phyloP scores from a whole-genome alignment of 2,888 invertebrate genomes.

The Parnassius mnemosyne region DNA sequence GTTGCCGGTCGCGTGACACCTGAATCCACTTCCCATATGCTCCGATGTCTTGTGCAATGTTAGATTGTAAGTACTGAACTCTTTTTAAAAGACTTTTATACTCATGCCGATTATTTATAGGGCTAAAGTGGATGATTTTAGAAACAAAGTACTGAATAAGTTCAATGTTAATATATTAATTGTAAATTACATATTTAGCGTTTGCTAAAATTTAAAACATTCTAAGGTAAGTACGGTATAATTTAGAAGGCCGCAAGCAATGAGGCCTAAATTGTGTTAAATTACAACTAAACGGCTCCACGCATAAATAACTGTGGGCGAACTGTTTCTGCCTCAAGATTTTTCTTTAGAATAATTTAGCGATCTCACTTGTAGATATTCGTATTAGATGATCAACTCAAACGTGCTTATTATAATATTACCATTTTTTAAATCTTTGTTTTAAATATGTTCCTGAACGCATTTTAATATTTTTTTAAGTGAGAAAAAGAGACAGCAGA shows the following conservation, averaged over 20 bases:
- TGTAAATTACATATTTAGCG: neutral
- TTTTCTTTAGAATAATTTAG: slow-evolving; percentile 40
- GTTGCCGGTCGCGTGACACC: slow-evolving; percentile 73
- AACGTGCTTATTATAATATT: slow-evolving; percentile 34
- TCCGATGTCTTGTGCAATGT: slow-evolving; percentile 72
- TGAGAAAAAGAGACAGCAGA: slow-evolving; percentile 12
- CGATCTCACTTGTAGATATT: slow-evolving; percentile 62
- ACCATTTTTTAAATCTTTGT: slow-evolving; percentile 14
- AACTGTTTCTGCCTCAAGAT: slow-evolving; percentile 29
- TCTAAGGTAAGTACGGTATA: slow-evolving; percentile 2
- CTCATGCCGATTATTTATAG: slow-evolving; percentile 27
- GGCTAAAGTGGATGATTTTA: slow-evolving; percentile 13
- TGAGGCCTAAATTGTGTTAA: slow-evolving; percentile 24
- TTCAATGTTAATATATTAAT: slow-evolving; percentile 9
- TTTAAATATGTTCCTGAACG: slow-evolving; percentile 20
- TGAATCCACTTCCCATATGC: slow-evolving; percentile 45
- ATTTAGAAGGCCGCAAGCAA: slow-evolving; percentile 3
- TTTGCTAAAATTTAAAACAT: neutral
- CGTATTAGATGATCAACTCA: slow-evolving; percentile 32
- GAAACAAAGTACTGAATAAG: slow-evolving; percentile 23
- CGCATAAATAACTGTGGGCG: slow-evolving; percentile 10
- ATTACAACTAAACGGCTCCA: slow-evolving; percentile 9
- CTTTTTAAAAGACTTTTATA: slow-evolving; percentile 40
- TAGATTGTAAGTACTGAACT: slow-evolving; percentile 75
- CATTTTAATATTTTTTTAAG: slow-evolving; percentile 19